A percentile compares a stretch with the other conserved stretches of the same genome.
Conservation (phyloP, 2,113 vertebrate species). For the Nannobrachium achirus region DNA sequence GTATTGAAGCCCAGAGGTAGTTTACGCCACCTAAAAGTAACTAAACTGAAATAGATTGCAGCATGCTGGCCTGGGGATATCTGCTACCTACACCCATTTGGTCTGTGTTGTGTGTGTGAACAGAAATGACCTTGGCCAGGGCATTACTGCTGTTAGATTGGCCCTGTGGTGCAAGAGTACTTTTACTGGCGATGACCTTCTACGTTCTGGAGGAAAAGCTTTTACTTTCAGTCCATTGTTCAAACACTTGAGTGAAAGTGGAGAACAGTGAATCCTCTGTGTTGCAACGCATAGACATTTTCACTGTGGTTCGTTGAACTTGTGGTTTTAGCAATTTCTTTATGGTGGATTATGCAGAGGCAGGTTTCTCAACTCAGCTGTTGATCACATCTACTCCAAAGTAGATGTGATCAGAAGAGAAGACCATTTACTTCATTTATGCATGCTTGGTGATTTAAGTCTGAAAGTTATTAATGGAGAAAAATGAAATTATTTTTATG, state of each 20-base stretch:
- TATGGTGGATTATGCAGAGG: slow-evolving; percentile 24
- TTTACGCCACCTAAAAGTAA: slow-evolving; percentile 43
- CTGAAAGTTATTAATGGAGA: too few species aligned
- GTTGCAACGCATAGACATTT: slow-evolving; percentile 35
- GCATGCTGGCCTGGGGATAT: slow-evolving; percentile 55
- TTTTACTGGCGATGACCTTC: slow-evolving; percentile 58
- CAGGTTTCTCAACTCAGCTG: too few species aligned
- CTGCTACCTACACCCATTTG: slow-evolving; percentile 53
- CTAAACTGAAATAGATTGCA: slow-evolving; percentile 42
- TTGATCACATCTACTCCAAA: too few species aligned
- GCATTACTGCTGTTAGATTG: slow-evolving; percentile 53
- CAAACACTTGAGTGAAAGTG: slow-evolving; percentile 45
- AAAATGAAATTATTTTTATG: background rate
- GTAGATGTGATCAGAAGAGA: background rate
- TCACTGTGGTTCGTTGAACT: slow-evolving; percentile 27
- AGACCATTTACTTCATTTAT: background rate
- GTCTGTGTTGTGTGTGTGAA: slow-evolving; percentile 54
- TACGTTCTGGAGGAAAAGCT: slow-evolving; percentile 55
- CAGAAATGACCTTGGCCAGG: slow-evolving; percentile 63
- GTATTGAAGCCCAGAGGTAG: slow-evolving; percentile 39
- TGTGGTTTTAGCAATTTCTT: background rate
- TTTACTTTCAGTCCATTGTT: slow-evolving; percentile 49
- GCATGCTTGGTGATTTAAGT: background rate
- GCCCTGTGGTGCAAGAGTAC: slow-evolving; percentile 62
- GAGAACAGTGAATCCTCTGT: slow-evolving; percentile 21